Evolutionary conservation across 2,888 invertebrate species (phyloP).

Genomic region (Copidosoma aretas): DNA sequence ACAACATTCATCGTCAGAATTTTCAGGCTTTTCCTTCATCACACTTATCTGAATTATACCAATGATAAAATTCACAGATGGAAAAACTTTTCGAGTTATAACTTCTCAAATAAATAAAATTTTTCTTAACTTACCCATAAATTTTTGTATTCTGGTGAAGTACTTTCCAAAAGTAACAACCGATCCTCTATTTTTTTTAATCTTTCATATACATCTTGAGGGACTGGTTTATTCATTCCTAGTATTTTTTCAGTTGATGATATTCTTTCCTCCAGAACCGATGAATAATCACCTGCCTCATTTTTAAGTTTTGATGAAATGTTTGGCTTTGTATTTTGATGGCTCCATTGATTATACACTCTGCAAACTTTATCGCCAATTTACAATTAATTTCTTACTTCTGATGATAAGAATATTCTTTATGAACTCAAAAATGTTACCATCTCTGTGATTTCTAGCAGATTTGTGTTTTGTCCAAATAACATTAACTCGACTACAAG

Average conservation of each 20-base stretch:
- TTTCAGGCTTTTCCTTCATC: background rate
- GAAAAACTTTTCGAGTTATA: background rate
- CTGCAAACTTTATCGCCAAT: slow-evolving; percentile 68
- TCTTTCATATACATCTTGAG: slow-evolving; percentile 72
- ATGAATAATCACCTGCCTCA: slow-evolving; percentile 50
- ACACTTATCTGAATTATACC: slow-evolving; percentile 19
- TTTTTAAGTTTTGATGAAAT: slow-evolving; percentile 30
- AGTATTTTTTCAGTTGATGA: slow-evolving; percentile 71
- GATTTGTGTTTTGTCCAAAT: slow-evolving; percentile 74
- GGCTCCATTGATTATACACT: slow-evolving; percentile 75
- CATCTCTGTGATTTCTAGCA: slow-evolving; percentile 81
- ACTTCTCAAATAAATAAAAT: background rate
- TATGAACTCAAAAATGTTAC: slow-evolving; percentile 60
- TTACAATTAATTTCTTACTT: slow-evolving; percentile 23
- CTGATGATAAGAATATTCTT: slow-evolving; percentile 10
- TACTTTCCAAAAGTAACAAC: slow-evolving; percentile 74
- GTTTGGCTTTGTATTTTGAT: slow-evolving; percentile 64
- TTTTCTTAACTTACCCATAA: slow-evolving; percentile 67
- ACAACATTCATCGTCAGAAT: slow-evolving; percentile 28
- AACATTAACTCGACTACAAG: slow-evolving; percentile 81
- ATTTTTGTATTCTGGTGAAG: slow-evolving; percentile 82
- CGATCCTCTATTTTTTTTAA: slow-evolving; percentile 78
- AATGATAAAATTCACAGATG: slow-evolving; percentile 6
- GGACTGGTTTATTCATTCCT: slow-evolving; percentile 65
- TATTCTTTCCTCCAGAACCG: slow-evolving; percentile 74